Base-by-base conservation (phyloP, 2,113 vertebrate genomes). In the Nansenia antarctica region DNA sequence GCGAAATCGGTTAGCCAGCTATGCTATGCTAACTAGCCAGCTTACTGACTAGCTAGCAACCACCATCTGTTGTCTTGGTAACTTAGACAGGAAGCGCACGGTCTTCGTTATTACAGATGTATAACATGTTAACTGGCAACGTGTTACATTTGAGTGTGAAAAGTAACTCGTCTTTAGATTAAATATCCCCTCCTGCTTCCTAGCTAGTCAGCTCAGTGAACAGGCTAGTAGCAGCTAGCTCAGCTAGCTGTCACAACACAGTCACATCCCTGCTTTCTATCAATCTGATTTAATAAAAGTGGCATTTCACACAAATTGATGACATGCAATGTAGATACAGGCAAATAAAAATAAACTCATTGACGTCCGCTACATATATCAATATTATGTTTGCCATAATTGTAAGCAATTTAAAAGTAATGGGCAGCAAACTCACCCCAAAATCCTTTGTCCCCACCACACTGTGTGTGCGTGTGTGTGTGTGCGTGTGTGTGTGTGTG, bases 371-470 rank as follows among this genome's bases (percentile, higher is more conserved):
- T 6, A 22, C n/a, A 34, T 47, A 63, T 37, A 6, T 53, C 18
- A 47, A 34, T 52, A 53, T 52, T 22, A 27, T 61, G 31, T 35
- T 3, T 72, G 35, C 66, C 65, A 57, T 34, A 58, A 58, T 29
- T 47, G 30, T 30, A 39, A 29, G 66, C 63, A 62, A 52, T 60
- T 29, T n/a, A 27, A 22, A 65, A 70, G 47, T 60, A 30, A 65
- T 42, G 66, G 37, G 26, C 42, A 54, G 55, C 60, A 65, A 63
- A 88, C 89, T 90, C 86, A 90, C 89, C 88, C 72, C 69, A 67
- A 79, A 80, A 76, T 60, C 69, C 49, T 69, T 24, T 73, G 76
- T 79, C 82, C 75, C 69, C 68, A 67, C 63, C 72, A 81, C 79
- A 52, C 70, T 47, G 29, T 29, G 62, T n/a, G n/a, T n/a, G n/a